Evolutionary conservation across 2,888 invertebrate species (phyloP).

Genomic region (Argyra leucocephala): DNA sequence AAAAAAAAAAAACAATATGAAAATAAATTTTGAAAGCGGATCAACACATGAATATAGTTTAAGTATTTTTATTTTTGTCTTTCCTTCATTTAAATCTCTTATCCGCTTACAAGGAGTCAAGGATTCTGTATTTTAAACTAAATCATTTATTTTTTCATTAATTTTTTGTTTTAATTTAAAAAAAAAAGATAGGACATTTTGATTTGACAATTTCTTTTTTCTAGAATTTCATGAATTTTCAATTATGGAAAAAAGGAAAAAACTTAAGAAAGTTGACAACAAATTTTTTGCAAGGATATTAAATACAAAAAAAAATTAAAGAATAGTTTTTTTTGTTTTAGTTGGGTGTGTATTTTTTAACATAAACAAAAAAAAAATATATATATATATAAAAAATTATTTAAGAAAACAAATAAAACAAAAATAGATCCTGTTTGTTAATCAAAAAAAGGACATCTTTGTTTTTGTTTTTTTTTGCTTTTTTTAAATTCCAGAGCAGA

Average conservation of each 20-base stretch:
- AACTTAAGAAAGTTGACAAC: too few relatives aligned
- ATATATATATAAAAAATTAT: background rate
- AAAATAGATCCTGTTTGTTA: background rate
- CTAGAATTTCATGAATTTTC: too few relatives aligned
- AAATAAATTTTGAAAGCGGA: background rate
- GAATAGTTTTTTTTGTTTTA: too few relatives aligned
- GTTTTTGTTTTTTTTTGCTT: background rate
- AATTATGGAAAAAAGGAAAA: too few relatives aligned
- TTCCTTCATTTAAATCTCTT: background rate
- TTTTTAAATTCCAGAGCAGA: background rate
- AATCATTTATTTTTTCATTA: too few relatives aligned
- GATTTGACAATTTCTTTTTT: too few relatives aligned
- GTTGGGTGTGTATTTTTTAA: background rate
- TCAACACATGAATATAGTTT: background rate
- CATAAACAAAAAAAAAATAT: background rate
- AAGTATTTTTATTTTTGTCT: background rate
- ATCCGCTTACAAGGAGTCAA: background rate
- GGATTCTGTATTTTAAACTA: background rate
- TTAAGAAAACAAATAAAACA: background rate
- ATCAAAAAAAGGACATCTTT: background rate
- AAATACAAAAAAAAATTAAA: background rate
- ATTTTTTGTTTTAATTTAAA: too few relatives aligned
- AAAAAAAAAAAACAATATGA: background rate
- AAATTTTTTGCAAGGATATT: background rate
- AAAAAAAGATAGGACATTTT: too few relatives aligned